A percentile compares a stretch with the other conserved stretches of the same genome.
Conservation (phyloP, 2,113 vertebrate species). For the Alethe castanea region DNA sequence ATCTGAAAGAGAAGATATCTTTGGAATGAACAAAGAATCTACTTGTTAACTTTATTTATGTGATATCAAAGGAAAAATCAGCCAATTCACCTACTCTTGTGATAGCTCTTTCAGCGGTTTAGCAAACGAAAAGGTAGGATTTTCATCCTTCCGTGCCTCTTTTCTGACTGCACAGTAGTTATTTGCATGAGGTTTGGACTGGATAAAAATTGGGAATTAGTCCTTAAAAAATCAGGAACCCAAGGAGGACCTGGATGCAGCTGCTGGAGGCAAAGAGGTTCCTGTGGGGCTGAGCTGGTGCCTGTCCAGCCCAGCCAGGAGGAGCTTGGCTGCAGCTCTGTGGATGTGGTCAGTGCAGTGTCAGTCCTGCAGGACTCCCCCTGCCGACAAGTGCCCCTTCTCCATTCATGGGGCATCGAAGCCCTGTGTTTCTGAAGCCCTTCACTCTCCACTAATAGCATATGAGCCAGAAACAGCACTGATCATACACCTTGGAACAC, state of each 20-base stretch:
- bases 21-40: neutral
- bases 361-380: neutral
- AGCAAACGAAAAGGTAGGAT: neutral
- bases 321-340: rapidly evolving
- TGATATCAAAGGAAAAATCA: neutral
- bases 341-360: neutral
- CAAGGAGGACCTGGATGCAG: neutral
- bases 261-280: neutral
- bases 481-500: neutral
- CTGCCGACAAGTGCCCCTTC: neutral
- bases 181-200: neutral
- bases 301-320: neutral
- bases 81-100: neutral
- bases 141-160: neutral
- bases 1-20: conserved; percentile 17
- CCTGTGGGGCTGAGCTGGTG: neutral
- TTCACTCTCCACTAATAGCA: neutral
- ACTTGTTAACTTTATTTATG: conserved; percentile 21
- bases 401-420: neutral
- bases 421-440: neutral
- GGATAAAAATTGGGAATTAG: neutral
- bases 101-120: neutral
- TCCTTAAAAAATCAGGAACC: neutral
- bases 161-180: neutral
- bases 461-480: neutral